phyloP scores from a whole-genome alignment of 2,888 invertebrate genomes.

The Leucozona laternaria region DNA sequence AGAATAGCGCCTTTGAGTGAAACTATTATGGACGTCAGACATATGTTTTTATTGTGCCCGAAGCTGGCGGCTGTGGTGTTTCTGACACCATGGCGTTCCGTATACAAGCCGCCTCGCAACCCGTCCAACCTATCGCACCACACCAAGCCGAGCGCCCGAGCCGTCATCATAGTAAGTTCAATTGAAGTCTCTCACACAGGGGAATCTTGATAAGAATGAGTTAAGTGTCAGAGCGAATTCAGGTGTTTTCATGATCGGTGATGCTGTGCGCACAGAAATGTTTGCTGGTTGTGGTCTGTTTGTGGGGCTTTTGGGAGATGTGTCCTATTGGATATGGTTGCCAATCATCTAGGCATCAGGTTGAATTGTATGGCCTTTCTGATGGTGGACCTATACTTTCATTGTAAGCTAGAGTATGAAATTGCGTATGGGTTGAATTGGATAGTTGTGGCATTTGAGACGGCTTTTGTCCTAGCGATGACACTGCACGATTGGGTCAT shows the following conservation, averaged over 20 bases:
- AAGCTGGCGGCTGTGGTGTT: slow-evolving; percentile 48
- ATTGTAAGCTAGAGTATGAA: slow-evolving; percentile 20
- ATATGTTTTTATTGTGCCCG: slow-evolving; percentile 74
- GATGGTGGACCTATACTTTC: slow-evolving; percentile 4
- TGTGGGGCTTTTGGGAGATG: slow-evolving; percentile 52
- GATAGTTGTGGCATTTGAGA: slow-evolving; percentile 71
- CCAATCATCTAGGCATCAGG: slow-evolving; percentile 75
- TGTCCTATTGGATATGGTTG: slow-evolving; percentile 75
- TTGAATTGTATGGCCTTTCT: slow-evolving; percentile 70
- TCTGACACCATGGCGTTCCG: slow-evolving; percentile 39
- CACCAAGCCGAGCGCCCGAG: slow-evolving; percentile 2
- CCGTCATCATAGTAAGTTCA: slow-evolving; percentile 58
- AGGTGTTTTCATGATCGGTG: slow-evolving; percentile 71
- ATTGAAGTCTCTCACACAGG: slow-evolving; percentile 60
- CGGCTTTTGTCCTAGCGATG: slow-evolving; percentile 73
- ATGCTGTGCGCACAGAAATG: slow-evolving; percentile 26
- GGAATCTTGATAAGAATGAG: slow-evolving; percentile 74
- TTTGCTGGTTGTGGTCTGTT: not conserved
- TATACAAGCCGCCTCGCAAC: slow-evolving; percentile 1
- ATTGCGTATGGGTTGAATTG: slow-evolving; percentile 58
- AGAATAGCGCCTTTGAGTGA: slow-evolving; percentile 69
- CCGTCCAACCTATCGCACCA: not conserved
- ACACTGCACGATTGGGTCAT: slow-evolving; percentile 73
- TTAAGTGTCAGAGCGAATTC: slow-evolving; percentile 75
- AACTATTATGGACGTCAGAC: slow-evolving; percentile 73